Evolutionary conservation across 1,140 invertebrate species (phyloP).

Genomic region (Orussus abietinus): DNA sequence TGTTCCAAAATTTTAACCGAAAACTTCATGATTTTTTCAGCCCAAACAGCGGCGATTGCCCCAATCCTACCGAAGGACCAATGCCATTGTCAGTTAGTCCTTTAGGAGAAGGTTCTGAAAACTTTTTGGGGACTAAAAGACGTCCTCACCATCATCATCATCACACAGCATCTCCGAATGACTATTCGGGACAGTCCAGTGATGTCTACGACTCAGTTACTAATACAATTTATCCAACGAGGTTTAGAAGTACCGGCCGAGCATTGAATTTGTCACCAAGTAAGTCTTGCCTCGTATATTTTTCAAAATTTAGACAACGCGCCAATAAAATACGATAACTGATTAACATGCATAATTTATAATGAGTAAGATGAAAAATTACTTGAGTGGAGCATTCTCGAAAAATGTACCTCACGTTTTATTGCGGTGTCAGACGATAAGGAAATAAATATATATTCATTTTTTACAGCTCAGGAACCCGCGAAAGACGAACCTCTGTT

Average conservation of each 20-base stretch:
- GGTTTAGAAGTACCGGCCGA: conserved; percentile 31
- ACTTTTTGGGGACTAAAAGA: conserved; percentile 35
- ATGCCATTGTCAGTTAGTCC: conserved; percentile 24
- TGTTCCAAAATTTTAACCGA: too few relatives aligned
- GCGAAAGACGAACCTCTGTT: conserved; percentile 1
- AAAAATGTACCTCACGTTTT: too few relatives aligned
- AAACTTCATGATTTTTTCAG: conserved; percentile 36
- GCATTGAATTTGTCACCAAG: conserved; percentile 27
- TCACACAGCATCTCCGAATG: conserved; percentile 24
- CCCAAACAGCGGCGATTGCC: conserved; percentile 53
- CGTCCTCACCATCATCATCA: conserved; percentile 30
- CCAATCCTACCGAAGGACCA: conserved; percentile 24
- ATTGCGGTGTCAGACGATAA: too few relatives aligned
- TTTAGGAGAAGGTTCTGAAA: conserved; percentile 20
- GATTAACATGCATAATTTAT: not conserved
- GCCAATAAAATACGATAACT: not conserved
- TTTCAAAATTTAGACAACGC: too few relatives aligned
- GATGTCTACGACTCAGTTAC: conserved; percentile 26
- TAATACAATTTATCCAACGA: conserved; percentile 25
- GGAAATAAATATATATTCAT: not conserved
- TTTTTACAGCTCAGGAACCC: not conserved
- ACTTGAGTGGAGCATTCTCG: too few relatives aligned
- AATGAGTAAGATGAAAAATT: too few relatives aligned
- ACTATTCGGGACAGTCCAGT: conserved; percentile 28
- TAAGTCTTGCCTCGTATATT: too few relatives aligned